These are phyloP conservation scores for Theropithecus gelada DNA, from an alignment of 2,113 vertebrate genomes.

Conservation along the genomic window DNA sequence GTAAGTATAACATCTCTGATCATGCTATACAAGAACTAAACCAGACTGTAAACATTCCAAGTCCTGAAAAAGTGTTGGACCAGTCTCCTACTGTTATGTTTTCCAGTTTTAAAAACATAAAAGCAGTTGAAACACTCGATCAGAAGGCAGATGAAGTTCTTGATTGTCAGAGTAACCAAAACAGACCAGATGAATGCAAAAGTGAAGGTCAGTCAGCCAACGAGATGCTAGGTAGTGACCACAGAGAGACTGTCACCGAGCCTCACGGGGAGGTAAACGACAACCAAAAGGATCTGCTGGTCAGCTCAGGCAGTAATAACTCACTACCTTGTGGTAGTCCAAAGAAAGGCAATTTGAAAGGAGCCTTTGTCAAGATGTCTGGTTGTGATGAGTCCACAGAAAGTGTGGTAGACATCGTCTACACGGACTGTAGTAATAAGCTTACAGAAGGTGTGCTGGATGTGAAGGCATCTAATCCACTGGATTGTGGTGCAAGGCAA, in stretches of 20 bases:
- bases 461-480: background rate
- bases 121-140: background rate
- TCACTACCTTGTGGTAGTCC: background rate
- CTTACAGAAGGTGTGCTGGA: background rate
- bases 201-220: slow-evolving; percentile 5
- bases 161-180: background rate
- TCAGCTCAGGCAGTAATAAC: background rate
- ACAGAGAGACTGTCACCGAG: background rate
- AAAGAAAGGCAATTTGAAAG: slow-evolving; percentile 42
- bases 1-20: background rate
- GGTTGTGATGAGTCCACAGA: background rate
- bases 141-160: background rate
- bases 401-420: background rate
- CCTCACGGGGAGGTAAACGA: background rate
- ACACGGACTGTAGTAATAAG: background rate
- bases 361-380: background rate
- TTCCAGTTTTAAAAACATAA: background rate
- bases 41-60: slow-evolving; percentile 31
- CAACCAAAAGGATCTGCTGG: background rate
- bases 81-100: background rate
- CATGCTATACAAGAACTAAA: background rate
- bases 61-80: background rate
- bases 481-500: background rate
- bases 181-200: background rate
- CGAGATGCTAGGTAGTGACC: background rate